Conservation (phyloP, 2,797 vertebrate species). For the Hyperoplus immaculatus region DNA sequence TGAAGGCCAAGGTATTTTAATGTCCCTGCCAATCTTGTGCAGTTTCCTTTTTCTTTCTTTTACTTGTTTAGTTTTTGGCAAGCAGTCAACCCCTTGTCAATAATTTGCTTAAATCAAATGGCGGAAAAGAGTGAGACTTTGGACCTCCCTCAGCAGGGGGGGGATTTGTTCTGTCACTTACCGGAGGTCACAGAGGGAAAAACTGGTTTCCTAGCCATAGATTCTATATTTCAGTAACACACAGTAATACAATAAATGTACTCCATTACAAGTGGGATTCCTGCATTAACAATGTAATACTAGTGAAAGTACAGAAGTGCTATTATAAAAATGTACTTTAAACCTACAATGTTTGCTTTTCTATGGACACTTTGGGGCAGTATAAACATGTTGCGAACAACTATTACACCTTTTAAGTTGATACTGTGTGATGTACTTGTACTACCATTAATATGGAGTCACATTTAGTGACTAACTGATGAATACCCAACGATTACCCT, state of each 20-base stretch:
- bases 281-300: neutral
- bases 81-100: conserved; percentile 68
- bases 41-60: conserved; percentile 21
- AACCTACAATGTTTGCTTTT: neutral
- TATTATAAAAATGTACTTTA: neutral
- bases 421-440: too few species aligned
- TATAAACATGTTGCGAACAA: neutral
- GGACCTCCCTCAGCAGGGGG: conserved; percentile 71
- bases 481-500: neutral
- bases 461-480: neutral
- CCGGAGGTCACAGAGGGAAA: conserved; percentile 43
- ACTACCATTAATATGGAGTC: neutral
- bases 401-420: neutral
- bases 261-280: neutral
- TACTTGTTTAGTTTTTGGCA: conserved; percentile 4
- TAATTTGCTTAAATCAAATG: conserved; percentile 77
- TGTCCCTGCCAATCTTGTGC: conserved; percentile 5
- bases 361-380: neutral
- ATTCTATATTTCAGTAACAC: neutral
- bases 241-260: too few species aligned
- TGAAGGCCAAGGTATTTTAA: conserved; percentile 32
- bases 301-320: neutral
- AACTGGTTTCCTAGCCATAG: neutral
- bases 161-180: conserved; percentile 58
- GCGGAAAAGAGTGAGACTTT: conserved; percentile 69